Base-by-base conservation (phyloP, 1,140 invertebrate genomes). In the Drosophila azteca region DNA sequence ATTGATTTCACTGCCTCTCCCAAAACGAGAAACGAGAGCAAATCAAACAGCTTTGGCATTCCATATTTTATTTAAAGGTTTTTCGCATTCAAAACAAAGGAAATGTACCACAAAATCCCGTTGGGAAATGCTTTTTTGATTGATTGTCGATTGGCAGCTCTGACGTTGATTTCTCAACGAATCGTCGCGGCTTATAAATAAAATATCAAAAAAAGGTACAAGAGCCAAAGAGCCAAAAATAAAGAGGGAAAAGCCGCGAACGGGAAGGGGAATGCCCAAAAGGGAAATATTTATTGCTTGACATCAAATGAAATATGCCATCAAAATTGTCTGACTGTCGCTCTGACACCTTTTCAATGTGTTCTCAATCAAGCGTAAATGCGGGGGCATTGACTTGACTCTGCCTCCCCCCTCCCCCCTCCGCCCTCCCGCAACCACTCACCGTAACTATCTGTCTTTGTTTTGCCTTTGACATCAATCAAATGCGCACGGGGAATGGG, bases 301-400 rank as follows among this genome's bases (percentile, higher is more conserved):
- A 69, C 83, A 65, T 77, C 78, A 68, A 87, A 82, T 87, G 79
- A 87, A 87, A 87, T 88, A 88, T 77, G 79, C 75, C 64, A 79
- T 83, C 83, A 83, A 77, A 87, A 88, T 83, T 76, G 83, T 88
- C 76, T 87, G 83, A 51, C 60, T 87, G 83, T 68, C 70, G 63
- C 22, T 51, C 45, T 79, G 79, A 82, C 83, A 88, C 83, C 83
- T 87, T 68, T 79, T 63, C 62, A 75, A 68, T 82, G 71, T 63
- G 82, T 59, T 69, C 84, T 79, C 83, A 83, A 88, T 88, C 67
- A 83, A 67, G 75, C 83, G 79, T 74, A 60, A 85, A 82, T 67
- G 65, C 77, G 81, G 17, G 17, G 72, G 73, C 54, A 71, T 49
- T 58, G 43, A 66, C 61, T 55, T 67, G 17, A 45, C 46, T 17